Base-by-base conservation (phyloP, 92 coral and sea anemone genomes). In the Zoanthus sociatus region DNA sequence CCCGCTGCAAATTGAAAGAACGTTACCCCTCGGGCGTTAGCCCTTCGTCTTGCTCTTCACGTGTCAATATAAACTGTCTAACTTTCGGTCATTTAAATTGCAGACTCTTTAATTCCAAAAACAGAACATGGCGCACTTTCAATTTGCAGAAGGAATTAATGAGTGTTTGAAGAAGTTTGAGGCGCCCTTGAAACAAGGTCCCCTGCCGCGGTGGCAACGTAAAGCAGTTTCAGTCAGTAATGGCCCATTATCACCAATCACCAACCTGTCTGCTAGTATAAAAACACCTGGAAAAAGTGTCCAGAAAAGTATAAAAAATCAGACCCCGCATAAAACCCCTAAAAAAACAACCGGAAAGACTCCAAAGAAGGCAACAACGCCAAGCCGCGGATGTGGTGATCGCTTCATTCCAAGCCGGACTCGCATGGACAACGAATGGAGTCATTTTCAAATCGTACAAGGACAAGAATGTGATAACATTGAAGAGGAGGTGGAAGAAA, bases 151-250 rank as follows among this genome's bases (percentile, higher is more conserved):
- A 75, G 97, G 94, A 46, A 90, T 97, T 17, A 94, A 97, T 31
- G 99, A 95, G 60, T 95, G 98, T 83, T 84, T 97, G 32, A 93
- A 90, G 72, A 93, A 90, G 47, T 91, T 97, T 79, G 94, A 95
- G 87, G 99, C 95, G 13, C 99, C 98, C 9, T 73, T 97, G 70
- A 89, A 88, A n/a, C 94, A 77, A 42, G 98, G 95, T 1, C 95
- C 97, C 7, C 89, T 90, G 47, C 98, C 98, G 26, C 95, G 99
- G 42, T 97, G 99, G 99, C 97, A 97, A 79, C 90, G 99, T 51
- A 97, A 96, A 69, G 91, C 92, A 53, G 72, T 97, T 89, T 20
- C 78, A 78, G 60, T 86, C 88, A 72, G 66, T 5, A 44, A 89
- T 79, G 81, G 77, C 76, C 76, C 75, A 70, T 46, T 51, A 78